phyloP scores from a whole-genome alignment of 2,113 vertebrate genomes.

The Proteles cristata region DNA sequence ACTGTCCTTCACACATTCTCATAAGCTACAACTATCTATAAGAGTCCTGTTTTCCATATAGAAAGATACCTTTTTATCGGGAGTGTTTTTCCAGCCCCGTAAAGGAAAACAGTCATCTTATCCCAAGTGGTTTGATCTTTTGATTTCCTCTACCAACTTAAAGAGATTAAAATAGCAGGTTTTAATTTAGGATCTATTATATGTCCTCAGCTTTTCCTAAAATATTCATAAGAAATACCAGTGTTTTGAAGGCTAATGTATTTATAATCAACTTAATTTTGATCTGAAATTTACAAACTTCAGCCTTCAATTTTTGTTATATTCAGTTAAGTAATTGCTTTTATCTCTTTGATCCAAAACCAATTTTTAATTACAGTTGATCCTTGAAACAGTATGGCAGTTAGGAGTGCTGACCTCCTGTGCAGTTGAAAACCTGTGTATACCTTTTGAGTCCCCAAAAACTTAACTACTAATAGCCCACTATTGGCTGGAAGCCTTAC shows the following conservation, averaged over 20 bases:
- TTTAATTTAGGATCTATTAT: neutral
- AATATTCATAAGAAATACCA: neutral
- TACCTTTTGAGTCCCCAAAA: neutral
- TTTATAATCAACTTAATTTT: neutral
- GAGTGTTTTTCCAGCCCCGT: neutral
- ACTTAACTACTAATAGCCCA: neutral
- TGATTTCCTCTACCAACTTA: neutral
- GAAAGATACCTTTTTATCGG: neutral
- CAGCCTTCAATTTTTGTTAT: neutral
- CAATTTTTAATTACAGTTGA: neutral
- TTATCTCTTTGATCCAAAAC: neutral
- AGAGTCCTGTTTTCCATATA: neutral
- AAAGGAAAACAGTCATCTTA: neutral
- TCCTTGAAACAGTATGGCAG: neutral
- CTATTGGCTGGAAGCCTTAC: neutral
- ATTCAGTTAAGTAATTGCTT: neutral
- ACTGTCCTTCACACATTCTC: neutral
- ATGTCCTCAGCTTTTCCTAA: neutral
- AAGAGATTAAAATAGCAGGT: neutral
- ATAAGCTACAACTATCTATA: neutral
- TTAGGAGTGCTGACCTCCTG: neutral
- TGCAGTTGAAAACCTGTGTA: neutral
- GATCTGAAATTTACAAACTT: neutral
- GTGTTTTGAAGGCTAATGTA: neutral
- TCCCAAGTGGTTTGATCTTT: neutral